These are phyloP conservation scores for Stenodema calcarata DNA, from an alignment of 2,888 invertebrate genomes.

Conservation along the genomic window DNA sequence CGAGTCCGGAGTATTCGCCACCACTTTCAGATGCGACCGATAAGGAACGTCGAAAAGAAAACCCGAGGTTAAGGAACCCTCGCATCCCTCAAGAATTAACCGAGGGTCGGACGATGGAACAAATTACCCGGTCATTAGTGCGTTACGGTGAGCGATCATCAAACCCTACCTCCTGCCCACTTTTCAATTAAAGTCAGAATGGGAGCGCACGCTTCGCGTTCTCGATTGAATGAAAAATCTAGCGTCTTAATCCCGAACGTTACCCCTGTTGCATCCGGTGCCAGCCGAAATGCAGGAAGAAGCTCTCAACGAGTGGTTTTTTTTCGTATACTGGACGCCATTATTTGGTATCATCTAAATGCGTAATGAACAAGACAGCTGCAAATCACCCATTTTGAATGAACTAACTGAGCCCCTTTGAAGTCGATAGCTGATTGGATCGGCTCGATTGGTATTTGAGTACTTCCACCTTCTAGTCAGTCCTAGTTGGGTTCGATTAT, in stretches of 20 bases:
- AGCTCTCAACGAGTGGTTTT: not conserved
- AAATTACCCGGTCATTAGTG: conserved; percentile 35
- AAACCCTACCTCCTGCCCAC: conserved; percentile 2
- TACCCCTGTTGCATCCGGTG: not conserved
- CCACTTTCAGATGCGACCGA: not conserved
- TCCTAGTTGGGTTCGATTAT: too few species aligned
- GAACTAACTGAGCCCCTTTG: too few species aligned
- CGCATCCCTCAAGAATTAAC: conserved; percentile 5
- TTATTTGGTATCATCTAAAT: too few species aligned
- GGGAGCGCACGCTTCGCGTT: conserved; percentile 16
- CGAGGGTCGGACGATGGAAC: conserved; percentile 18
- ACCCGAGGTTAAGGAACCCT: conserved; percentile 12
- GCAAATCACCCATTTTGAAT: too few species aligned
- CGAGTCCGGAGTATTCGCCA: not conserved
- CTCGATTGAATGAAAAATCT: conserved; percentile 10
- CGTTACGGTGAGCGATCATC: conserved; percentile 33
- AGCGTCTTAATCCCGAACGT: not conserved
- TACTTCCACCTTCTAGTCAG: too few species aligned
- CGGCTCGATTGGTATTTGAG: too few species aligned
- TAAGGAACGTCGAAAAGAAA: conserved; percentile 1
- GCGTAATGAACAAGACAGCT: too few species aligned
- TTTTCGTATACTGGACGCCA: too few species aligned
- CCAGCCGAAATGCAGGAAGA: not conserved
- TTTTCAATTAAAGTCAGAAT: conserved; percentile 24
- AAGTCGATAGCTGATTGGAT: too few species aligned